Evolutionary conservation across 2,888 invertebrate genomes (phyloP), one percentile per base, ranked within the genome.

Genomic region (Cotesia congregata): DNA sequence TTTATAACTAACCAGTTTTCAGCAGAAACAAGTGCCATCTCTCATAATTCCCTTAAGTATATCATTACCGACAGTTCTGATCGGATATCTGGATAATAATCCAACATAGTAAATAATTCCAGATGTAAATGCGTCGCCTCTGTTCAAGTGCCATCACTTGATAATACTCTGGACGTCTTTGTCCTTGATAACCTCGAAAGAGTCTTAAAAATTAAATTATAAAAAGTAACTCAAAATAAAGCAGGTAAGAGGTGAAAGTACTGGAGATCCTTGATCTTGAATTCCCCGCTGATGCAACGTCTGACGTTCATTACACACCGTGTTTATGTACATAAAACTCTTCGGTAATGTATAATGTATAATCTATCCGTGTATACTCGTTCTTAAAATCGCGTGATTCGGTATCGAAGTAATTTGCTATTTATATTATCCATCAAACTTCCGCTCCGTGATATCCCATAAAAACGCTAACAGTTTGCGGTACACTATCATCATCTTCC

Each of bases 1-100:
- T 30, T 0, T 30, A 4, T 30, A 30, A 30, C 30, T 30, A 50
- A 50, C 50, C 50, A 50, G 50, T 50, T 50, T 50, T 0, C 7
- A 50, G 3, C 30, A 3, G 30, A 30, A 30, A 30, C 12, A 12
- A 50, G 50, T 50, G 12, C 12, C 9, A 50, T 50, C 50, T 12
- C 7, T 50, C 3, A 7, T 50, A 7, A 50, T 7, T 50, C 7
- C 50, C 50, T 50, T 50, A 50, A 50, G 50, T 50, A 12, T 87
- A 86, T 88, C 86, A 87, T 88, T 88, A 88, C 84, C 78, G 87
- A 86, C 84, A 87, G 85, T 88, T 87, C 86, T 12, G 88, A 88
- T 88, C 86, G 30, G 30, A 85, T 87, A 88, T 88, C 88, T 85
- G 76, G 84, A 82, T 86, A 87, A 88, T 87, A 86, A 30, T 0